phyloP scores from a whole-genome alignment of 2,797 vertebrate species.

The Avahi laniger region DNA sequence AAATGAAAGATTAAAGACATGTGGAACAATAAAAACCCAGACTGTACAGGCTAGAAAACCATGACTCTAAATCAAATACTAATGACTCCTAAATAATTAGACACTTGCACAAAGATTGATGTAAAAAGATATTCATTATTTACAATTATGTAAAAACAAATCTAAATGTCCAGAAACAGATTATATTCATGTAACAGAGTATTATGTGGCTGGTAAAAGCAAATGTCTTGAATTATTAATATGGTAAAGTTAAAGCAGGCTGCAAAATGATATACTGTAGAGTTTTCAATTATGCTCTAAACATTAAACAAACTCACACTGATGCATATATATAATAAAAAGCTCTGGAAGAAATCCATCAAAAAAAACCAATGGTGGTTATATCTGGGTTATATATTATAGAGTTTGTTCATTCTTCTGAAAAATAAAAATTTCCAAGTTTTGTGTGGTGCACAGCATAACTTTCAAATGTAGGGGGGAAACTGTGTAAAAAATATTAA shows the following conservation, averaged over 20 bases:
- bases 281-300: background rate
- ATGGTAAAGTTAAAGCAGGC: background rate
- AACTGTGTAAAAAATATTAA: background rate
- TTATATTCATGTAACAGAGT: background rate
- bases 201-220: background rate
- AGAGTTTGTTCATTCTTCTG: background rate
- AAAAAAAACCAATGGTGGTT: background rate
- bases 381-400: background rate
- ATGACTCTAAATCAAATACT: background rate
- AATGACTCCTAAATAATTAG: background rate
- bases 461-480: background rate
- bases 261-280: background rate
- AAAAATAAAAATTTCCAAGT: background rate
- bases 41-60: background rate
- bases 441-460: background rate
- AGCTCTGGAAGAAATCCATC: background rate
- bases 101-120: background rate
- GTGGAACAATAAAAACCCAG: background rate
- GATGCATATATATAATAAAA: background rate
- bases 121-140: background rate
- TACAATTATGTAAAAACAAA: conserved; percentile 5
- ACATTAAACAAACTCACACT: background rate
- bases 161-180: background rate
- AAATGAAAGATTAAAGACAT: background rate
- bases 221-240: background rate